Conservation (phyloP, 64 coral and sea anemone species). For the Orbicella faveolata region DNA sequence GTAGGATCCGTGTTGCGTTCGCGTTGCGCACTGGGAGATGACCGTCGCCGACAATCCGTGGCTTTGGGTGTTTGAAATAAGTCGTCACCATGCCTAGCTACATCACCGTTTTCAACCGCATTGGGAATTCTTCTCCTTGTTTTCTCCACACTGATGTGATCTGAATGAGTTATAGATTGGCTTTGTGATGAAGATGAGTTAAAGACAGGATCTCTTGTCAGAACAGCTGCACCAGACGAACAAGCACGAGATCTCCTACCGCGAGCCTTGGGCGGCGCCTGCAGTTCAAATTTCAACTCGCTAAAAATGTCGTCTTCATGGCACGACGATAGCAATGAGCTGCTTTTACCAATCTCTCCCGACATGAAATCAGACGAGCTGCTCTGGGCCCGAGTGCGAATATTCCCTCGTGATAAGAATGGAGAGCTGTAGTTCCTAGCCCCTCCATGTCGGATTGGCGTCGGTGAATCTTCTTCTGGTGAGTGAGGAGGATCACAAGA, state of each 20-base stretch:
- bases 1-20: conserved; percentile 36
- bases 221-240: conserved; percentile 13
- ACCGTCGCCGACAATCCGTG: conserved; percentile 2
- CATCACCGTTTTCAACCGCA: conserved; percentile 25
- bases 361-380: conserved; percentile 50
- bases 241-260: conserved; percentile 30
- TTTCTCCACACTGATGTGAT: neutral
- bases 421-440: conserved; percentile 69
- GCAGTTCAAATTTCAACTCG: conserved; percentile 59
- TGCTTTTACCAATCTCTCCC: neutral
- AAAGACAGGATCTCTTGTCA: neutral
- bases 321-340: conserved; percentile 17
- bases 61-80: neutral
- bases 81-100: neutral
- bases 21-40: conserved; percentile 6
- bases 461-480: conserved; percentile 33
- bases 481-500: conserved; percentile 38
- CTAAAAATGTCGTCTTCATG: conserved; percentile 39
- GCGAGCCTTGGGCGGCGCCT: conserved; percentile 46
- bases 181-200: neutral
- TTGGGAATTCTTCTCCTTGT: neutral
- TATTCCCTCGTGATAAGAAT: conserved; percentile 63
- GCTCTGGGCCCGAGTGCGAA: conserved; percentile 80
- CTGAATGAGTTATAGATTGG: neutral
- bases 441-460: conserved; percentile 1